phyloP scores from a whole-genome alignment of 2,888 invertebrate species.

The Choristoneura rosaceana region DNA sequence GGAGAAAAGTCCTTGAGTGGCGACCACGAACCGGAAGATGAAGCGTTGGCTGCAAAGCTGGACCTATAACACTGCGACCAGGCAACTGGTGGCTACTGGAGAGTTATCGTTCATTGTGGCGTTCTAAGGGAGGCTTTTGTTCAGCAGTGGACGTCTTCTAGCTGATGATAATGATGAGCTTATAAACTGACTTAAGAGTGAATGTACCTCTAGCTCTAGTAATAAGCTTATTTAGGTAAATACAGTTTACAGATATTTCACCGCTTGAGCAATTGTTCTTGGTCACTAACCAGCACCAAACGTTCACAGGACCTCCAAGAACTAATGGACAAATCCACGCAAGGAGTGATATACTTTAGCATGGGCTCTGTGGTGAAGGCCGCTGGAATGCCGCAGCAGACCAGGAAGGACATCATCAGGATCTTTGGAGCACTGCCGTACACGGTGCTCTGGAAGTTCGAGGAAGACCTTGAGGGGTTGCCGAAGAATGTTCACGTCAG shows the following conservation, averaged over 20 bases:
- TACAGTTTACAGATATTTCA: neutral
- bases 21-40: no score
- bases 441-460: slow-evolving; percentile 83
- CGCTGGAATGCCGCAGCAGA: slow-evolving; percentile 49
- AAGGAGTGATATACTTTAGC: slow-evolving; percentile 73
- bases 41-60: no score
- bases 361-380: slow-evolving; percentile 69
- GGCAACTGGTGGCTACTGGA: no score
- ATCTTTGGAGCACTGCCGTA: slow-evolving; percentile 60
- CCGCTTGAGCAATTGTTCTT: neutral
- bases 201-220: no score
- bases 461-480: slow-evolving; percentile 62
- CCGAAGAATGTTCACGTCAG: slow-evolving; percentile 75
- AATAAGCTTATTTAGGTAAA: no score
- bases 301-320: slow-evolving; percentile 64
- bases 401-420: slow-evolving; percentile 54
- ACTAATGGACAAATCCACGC: slow-evolving; percentile 59
- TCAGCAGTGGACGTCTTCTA: no score
- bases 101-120: no score
- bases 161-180: no score
- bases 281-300: slow-evolving; percentile 10
- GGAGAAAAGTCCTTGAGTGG: no score
- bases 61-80: no score
- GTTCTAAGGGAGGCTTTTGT: no score
- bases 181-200: no score